Base-by-base conservation (phyloP, 2,888 invertebrate species). In the Diaphora mendica region DNA sequence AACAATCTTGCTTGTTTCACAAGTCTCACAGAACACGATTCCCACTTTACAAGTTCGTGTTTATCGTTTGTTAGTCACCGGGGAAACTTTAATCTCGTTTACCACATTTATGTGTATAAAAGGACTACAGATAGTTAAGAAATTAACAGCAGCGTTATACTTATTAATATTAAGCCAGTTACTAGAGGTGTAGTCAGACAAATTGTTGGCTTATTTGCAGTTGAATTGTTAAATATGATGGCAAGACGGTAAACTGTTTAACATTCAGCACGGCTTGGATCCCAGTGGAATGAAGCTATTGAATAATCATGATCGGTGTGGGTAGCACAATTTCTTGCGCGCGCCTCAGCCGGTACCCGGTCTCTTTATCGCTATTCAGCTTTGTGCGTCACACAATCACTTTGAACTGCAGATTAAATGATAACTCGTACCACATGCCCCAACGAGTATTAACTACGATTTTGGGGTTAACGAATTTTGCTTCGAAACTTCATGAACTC, bases 291-390 rank as follows among this genome's bases (percentile, higher is more conserved):
- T 89, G 89, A 84, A 82, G 88, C 90, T 92, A 93, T 93, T 95
- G 94, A 95, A 95, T 95, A 94, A 94, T 94, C 93, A 94, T 93
- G 92, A 90, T 89, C 85, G 87, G 90, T 88, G 93, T 92, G 90
- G 92, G 92, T 89, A 85, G 92, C 82, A 81, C 89, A 88, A 89
- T 90, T 89, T 89, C 89, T 86, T 86, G 81, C 82, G 84, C 84
- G 80, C 79, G 83, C 78, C 81, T 81, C 79, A 77, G 77, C 73
- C 81, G 79, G 74, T 82, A 83, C 82, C 83, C 84, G 81, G 78
- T 85, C 85, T 84, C 86, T 85, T 87, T 86, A 88, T 86, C 84
- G 78, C 77, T 79, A 86, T 85, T 85, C 77, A 73, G 76, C 76
- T 79, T 75, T 59, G 76, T 75, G 71, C 70, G 68, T 73, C 75